A percentile compares a stretch with the other conserved stretches of the same genome.
These are phyloP conservation scores for Nebria brevicollis DNA, from an alignment of 2,888 invertebrate species.

Conservation along the genomic window DNA sequence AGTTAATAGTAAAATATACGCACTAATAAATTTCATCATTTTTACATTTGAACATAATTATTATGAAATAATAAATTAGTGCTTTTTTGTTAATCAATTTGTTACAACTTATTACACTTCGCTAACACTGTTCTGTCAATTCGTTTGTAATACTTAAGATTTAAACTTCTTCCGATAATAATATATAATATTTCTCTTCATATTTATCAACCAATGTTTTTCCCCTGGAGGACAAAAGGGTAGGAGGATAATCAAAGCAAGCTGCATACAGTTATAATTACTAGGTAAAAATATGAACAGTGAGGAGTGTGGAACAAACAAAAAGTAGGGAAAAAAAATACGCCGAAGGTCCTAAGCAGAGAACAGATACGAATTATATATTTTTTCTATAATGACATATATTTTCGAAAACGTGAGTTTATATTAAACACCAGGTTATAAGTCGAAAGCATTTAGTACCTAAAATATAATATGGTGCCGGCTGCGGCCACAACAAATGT, in stretches of 20 bases:
- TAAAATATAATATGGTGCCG: background rate
- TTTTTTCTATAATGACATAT: slow-evolving; percentile 41
- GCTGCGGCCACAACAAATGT: slow-evolving; percentile 7
- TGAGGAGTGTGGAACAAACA: background rate
- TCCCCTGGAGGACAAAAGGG: background rate
- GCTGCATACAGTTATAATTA: background rate
- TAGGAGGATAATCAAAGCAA: slow-evolving; percentile 1
- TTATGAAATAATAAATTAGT: too few species aligned
- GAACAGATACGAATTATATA: slow-evolving; percentile 31
- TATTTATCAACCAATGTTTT: background rate
- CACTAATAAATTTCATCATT: too few species aligned
- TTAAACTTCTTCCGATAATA: background rate
- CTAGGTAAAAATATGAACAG: background rate
- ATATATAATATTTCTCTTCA: background rate
- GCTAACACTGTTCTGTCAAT: too few species aligned
- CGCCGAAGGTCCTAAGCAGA: background rate
- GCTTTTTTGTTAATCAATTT: too few species aligned
- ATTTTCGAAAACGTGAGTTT: slow-evolving; percentile 42
- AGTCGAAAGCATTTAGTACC: background rate
- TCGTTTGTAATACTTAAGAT: background rate
- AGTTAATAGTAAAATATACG: too few species aligned
- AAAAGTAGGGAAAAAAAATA: background rate
- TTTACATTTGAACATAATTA: too few species aligned
- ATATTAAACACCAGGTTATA: slow-evolving; percentile 35
- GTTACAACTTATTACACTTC: too few species aligned